Evolutionary conservation across 2,113 vertebrate species (phyloP).

Genomic region (Pimephales promelas): DNA sequence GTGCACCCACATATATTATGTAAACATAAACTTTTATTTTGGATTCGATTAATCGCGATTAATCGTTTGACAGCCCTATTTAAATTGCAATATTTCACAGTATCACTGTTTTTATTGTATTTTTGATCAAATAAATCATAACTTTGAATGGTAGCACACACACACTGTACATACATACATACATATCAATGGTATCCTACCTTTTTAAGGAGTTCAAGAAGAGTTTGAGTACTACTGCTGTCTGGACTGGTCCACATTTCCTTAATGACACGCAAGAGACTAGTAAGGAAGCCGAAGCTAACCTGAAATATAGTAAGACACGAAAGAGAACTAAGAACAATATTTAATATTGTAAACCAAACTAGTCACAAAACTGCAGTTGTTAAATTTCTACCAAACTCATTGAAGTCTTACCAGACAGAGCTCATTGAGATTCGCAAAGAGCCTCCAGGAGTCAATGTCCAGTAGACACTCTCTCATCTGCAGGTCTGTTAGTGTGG

Average conservation of each 20-base stretch:
- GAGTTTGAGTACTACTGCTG: conserved; percentile 64
- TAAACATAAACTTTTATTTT: too few relatives aligned
- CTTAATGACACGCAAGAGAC: conserved; percentile 77
- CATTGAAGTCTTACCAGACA: conserved; percentile 79
- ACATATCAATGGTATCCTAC: conserved; percentile 62
- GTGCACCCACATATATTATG: too few relatives aligned
- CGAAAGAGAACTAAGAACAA: not conserved
- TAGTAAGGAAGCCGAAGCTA: conserved; percentile 85
- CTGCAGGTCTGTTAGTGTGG: conserved; percentile 81
- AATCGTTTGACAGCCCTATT: too few relatives aligned
- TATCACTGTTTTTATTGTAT: not conserved
- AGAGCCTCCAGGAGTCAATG: conserved; percentile 84
- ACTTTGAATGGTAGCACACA: not conserved
- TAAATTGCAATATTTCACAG: too few relatives aligned
- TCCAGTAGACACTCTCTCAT: conserved; percentile 80
- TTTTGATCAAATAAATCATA: not conserved
- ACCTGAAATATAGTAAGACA: conserved; percentile 68
- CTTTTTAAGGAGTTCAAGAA: conserved; percentile 80
- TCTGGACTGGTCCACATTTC: conserved; percentile 66
- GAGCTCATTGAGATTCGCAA: conserved; percentile 87
- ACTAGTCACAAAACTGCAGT: not conserved
- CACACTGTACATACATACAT: not conserved
- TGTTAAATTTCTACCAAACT: not conserved
- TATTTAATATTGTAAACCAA: not conserved
- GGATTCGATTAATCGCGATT: too few relatives aligned